Conservation (phyloP, 2,797 vertebrate species). For the Dendrocincla tyrannina region DNA sequence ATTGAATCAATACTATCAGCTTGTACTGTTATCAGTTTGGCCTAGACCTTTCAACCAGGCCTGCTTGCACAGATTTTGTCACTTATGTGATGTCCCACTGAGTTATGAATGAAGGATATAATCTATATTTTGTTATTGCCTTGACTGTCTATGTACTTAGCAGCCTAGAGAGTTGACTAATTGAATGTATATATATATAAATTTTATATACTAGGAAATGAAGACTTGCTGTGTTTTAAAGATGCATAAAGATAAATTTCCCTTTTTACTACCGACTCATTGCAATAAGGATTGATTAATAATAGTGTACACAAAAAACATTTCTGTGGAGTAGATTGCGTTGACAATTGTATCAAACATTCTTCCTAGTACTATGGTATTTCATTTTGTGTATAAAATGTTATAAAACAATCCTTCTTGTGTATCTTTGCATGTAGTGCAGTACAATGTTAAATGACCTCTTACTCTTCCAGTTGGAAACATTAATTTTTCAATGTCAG, state of each 20-base stretch:
- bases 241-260: neutral
- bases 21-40: neutral
- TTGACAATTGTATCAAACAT: neutral
- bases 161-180: neutral
- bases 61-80: neutral
- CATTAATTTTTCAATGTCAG: neutral
- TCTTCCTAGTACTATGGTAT: neutral
- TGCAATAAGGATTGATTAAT: neutral
- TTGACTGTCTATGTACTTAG: neutral
- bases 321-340: neutral
- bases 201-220: neutral
- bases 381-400: neutral
- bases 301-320: neutral
- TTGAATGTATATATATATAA: neutral
- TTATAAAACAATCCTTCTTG: neutral
- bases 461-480: neutral
- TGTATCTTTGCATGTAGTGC: neutral
- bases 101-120: neutral
- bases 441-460: neutral
- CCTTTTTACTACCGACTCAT: neutral
- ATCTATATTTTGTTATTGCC: neutral
- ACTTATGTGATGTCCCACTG: neutral
- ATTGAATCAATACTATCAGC: neutral
- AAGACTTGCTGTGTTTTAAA: neutral
- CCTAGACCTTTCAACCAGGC: neutral